These are phyloP conservation scores for Synchiropus splendidus DNA, from an alignment of 2,113 vertebrate genomes.

Conservation along the genomic window DNA sequence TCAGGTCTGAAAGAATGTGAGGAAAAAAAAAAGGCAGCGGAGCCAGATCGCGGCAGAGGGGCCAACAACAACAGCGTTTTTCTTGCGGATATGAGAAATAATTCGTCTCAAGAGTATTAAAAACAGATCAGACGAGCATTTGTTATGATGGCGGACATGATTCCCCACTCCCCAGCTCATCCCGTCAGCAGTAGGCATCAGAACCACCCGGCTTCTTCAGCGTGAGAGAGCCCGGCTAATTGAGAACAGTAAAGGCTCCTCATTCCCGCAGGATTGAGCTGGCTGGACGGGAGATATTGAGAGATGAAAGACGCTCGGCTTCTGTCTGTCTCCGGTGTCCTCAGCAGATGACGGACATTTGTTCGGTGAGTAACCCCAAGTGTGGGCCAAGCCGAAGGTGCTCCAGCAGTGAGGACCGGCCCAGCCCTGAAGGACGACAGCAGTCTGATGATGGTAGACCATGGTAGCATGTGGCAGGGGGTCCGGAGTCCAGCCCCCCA, in stretches of 20 bases:
- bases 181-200: too few relatives aligned
- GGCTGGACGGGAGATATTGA: slow-evolving; percentile 3
- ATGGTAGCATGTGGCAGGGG: neutral
- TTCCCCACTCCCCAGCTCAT: too few relatives aligned
- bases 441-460: too few relatives aligned
- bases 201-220: too few relatives aligned
- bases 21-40: slow-evolving; percentile 1
- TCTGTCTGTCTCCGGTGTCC: too few relatives aligned
- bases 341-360: too few relatives aligned
- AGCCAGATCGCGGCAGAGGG: neutral
- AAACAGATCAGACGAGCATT: neutral
- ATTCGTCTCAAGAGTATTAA: slow-evolving; percentile 9
- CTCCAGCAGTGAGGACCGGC: too few relatives aligned
- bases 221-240: too few relatives aligned
- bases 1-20: slow-evolving; percentile 24
- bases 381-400: too few relatives aligned
- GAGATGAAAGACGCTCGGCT: too few relatives aligned
- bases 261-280: slow-evolving; percentile 5
- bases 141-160: neutral
- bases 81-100: slow-evolving; percentile 7
- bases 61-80: slow-evolving; percentile 12
- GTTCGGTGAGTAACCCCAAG: too few relatives aligned
- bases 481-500: slow-evolving; percentile 9
- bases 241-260: neutral
- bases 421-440: too few relatives aligned